A percentile compares a stretch with the other conserved stretches of the same genome.
These are phyloP conservation scores for Rhingia rostrata DNA, from an alignment of 2,888 invertebrate genomes.

Conservation along the genomic window DNA sequence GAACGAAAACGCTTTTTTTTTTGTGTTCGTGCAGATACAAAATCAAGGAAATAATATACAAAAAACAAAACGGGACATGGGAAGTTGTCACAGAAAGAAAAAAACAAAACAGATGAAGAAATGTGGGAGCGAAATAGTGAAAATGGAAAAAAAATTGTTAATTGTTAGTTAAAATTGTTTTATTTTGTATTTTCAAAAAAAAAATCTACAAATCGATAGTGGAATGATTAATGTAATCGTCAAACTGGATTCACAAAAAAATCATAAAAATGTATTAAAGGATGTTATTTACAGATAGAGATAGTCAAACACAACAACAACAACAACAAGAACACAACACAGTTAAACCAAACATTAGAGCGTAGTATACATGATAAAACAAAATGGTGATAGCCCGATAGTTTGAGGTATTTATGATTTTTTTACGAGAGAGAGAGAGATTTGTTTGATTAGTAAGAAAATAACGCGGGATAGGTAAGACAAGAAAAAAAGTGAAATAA, in stretches of 20 bases:
- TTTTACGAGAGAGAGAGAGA: conserved; percentile 7
- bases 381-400: conserved; percentile 59
- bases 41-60: conserved; percentile 53
- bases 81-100: not conserved
- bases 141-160: conserved; percentile 36
- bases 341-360: conserved; percentile 54
- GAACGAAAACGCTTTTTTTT: conserved; percentile 83
- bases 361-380: conserved; percentile 2
- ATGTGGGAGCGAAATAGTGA: conserved; percentile 48
- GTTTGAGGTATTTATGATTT: conserved; percentile 41
- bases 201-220: conserved; percentile 71
- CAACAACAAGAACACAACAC: conserved; percentile 56
- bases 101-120: conserved; percentile 27
- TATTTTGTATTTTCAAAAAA: conserved; percentile 30
- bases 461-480: conserved; percentile 74
- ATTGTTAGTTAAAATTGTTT: conserved; percentile 66
- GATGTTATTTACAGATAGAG: conserved; percentile 53
- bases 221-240: conserved; percentile 74
- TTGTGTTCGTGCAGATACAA: conserved; percentile 20
- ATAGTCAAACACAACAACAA: conserved; percentile 19
- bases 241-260: conserved; percentile 58
- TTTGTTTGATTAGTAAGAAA: conserved; percentile 71
- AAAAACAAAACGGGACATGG: conserved; percentile 35
- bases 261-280: conserved; percentile 22
- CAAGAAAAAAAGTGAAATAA: conserved; percentile 75